Conservation (phyloP, 2,888 invertebrate species). For the Lasioglossum marginatum region DNA sequence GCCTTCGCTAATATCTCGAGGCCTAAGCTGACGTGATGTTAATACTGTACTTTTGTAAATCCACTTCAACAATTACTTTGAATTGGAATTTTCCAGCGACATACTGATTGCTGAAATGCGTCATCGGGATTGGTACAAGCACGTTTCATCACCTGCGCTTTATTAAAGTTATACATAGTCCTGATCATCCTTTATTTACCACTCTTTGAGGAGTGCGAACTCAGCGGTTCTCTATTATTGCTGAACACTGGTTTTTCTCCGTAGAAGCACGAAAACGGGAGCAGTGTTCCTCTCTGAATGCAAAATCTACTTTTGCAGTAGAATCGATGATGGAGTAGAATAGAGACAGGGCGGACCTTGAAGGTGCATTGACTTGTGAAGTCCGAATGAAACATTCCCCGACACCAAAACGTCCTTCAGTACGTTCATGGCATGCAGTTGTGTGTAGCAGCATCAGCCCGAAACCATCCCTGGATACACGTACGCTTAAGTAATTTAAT, state of each 20-base stretch:
- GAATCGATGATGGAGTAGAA: conserved; percentile 6
- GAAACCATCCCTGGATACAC: conserved; percentile 82
- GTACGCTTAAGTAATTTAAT: conserved; percentile 85
- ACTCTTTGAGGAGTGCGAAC: no score
- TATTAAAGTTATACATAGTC: not conserved
- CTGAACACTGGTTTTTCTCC: not conserved
- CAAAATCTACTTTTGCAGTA: not conserved
- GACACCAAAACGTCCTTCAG: conserved; percentile 75
- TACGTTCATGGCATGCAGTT: conserved; percentile 73
- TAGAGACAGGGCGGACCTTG: conserved; percentile 37
- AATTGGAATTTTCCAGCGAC: no score
- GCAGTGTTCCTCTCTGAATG: not conserved
- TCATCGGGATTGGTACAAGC: not conserved
- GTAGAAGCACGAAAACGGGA: not conserved
- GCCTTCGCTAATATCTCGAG: not conserved
- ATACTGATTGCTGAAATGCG: not conserved
- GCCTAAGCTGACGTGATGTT: not conserved
- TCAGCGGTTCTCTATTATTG: no score
- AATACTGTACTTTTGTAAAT: not conserved
- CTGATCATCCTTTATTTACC: no score
- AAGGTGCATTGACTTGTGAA: conserved; percentile 62
- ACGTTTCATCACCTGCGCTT: not conserved
- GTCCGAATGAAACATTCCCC: conserved; percentile 71
- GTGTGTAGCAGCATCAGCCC: conserved; percentile 74
- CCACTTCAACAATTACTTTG: no score